Base-by-base conservation (phyloP, 2,113 vertebrate genomes). In the Climacteris rufus region DNA sequence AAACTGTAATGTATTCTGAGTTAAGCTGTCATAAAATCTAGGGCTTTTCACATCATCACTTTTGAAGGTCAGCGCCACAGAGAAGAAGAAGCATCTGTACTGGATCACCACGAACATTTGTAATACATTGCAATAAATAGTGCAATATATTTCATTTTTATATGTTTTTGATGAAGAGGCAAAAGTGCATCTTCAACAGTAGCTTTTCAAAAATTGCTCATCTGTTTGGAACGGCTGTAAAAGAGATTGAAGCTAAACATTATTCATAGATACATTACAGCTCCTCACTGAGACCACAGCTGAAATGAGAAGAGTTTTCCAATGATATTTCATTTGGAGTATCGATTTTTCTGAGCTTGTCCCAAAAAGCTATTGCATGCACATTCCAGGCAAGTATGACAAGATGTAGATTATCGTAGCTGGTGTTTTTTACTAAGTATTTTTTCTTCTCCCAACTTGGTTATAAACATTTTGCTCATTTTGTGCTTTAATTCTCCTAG, bases 141-240 rank as follows among this genome's bases (percentile, higher is more conserved):
- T 94, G 91, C 90, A 93, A 81, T 96, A 72, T 97, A 98, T 98
- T 97, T 98, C 97, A 97, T 96, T 97, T 98, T 98, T 97, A 97
- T 97, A 96, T 0, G 65, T 96, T 97, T 98, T 94, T 98, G 97
- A 98, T 98, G 97, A 98, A 98, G 97, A 98, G 95, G 97, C 96
- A 97, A 97, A 98, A 97, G 95, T 97, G 94, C 97, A 97, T 97
- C 94, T 96, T 97, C 94, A 94, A 96, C 79, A 90, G 95, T 97
- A 97, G 96, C 96, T 96, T 97, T 97, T 97, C 93, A 97, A 95
- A 98, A 98, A 98, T 97, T 95, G 96, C 95, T 98, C 97, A 97
- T 98, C 95, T 97, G 92, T 97, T 97, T 96, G 96, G 94, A 97
- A 96, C 0, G 42, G 94, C 91, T 78, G 75, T 97, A 93, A 97